Conservation (phyloP, 2,888 invertebrate species). For the Ischnus inquisitorius region DNA sequence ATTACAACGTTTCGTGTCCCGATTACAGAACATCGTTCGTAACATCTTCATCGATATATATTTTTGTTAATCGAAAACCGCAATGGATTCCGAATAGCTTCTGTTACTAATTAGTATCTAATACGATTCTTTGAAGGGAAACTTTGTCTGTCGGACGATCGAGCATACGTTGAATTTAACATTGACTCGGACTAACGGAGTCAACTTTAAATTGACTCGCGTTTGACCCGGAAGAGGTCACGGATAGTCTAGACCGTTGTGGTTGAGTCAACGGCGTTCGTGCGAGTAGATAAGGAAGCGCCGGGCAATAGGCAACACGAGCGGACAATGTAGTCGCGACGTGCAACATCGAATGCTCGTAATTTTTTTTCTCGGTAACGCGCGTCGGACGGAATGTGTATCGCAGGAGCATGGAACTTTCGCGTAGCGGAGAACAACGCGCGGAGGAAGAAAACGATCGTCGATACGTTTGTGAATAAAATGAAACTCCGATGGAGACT, state of each 20-base stretch:
- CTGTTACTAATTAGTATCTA: not conserved
- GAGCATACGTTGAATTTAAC: constrained; percentile 19
- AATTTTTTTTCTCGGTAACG: constrained; percentile 25
- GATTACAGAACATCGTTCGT: not conserved
- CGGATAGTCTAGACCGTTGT: constrained; percentile 15
- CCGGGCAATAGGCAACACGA: constrained; percentile 9
- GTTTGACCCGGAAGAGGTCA: constrained; percentile 27
- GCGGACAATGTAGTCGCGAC: constrained; percentile 34
- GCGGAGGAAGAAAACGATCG: not conserved
- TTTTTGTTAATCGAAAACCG: not conserved
- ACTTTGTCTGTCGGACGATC: constrained; percentile 23
- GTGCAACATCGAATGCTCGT: not conserved
- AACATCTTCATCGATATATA: not conserved
- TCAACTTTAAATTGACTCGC: not conserved
- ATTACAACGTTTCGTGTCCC: not conserved
- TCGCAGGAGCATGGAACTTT: not conserved
- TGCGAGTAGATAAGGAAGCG: constrained; percentile 50
- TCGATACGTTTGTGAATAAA: constrained; percentile 25
- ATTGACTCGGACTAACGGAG: not conserved
- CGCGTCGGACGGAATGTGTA: not conserved
- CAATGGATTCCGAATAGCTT: constrained; percentile 1
- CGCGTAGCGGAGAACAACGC: not conserved
- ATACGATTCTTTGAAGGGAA: not conserved
- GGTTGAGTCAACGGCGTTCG: constrained; percentile 8
- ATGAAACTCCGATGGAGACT: constrained; percentile 33